A percentile compares a stretch with the other conserved stretches of the same genome.
Evolutionary conservation across 2,797 vertebrate species (phyloP).

Genomic region (Cossypha niveicapilla): DNA sequence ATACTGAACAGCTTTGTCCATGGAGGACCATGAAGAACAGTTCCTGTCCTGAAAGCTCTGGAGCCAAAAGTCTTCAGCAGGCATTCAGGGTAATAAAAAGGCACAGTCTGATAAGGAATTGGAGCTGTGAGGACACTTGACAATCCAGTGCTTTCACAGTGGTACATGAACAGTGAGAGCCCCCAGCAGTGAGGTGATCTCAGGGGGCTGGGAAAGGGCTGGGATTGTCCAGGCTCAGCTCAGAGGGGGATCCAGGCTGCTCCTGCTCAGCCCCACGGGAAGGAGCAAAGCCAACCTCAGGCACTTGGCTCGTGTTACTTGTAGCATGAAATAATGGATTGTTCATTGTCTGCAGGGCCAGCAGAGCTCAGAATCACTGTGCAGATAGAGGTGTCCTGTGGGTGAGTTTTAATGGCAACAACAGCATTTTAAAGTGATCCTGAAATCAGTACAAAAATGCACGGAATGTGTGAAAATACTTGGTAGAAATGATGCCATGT

Average conservation of each 20-base stretch:
- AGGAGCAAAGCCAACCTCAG: background rate
- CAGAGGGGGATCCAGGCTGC: background rate
- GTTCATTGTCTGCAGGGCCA: background rate
- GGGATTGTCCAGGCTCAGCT: background rate
- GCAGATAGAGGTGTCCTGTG: background rate
- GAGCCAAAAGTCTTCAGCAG: background rate
- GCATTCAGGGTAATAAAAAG: background rate
- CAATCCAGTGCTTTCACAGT: background rate
- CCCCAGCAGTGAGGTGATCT: fast-evolving
- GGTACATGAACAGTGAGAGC: background rate
- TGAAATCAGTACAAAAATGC: background rate
- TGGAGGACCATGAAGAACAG: background rate
- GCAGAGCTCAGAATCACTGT: background rate
- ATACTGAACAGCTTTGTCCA: background rate
- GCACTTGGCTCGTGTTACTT: background rate
- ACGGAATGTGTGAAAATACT: background rate
- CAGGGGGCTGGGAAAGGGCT: background rate
- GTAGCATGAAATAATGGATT: background rate
- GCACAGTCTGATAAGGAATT: background rate
- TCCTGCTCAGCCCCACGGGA: background rate
- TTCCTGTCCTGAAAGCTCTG: background rate
- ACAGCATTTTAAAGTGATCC: background rate
- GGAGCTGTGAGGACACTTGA: background rate
- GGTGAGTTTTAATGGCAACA: background rate
- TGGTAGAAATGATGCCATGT: background rate